phyloP scores from a whole-genome alignment of 2,113 vertebrate genomes.

The Talpa occidentalis region DNA sequence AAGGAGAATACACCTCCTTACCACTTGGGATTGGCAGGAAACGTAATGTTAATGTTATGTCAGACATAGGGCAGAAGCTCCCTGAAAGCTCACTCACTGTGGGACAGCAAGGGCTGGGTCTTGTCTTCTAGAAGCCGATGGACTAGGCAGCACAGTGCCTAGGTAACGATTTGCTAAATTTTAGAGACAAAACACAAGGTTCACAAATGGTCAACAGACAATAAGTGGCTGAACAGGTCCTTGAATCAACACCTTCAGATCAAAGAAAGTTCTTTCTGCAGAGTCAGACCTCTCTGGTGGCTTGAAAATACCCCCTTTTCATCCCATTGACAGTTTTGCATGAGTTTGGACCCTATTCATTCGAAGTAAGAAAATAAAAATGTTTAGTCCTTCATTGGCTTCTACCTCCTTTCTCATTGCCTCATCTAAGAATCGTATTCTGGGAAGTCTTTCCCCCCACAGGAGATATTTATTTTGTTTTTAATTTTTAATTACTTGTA shows the following conservation, averaged over 20 bases:
- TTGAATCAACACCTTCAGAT: conserved; percentile 16
- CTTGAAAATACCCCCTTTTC: background rate
- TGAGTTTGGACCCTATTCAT: background rate
- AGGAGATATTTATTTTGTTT: background rate
- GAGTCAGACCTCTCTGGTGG: background rate
- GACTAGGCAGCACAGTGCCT: background rate
- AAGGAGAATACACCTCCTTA: background rate
- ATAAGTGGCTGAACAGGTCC: background rate
- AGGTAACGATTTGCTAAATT: conserved; percentile 34
- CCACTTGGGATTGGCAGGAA: background rate
- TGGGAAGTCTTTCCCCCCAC: background rate
- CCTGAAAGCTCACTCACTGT: background rate
- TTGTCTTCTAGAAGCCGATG: background rate
- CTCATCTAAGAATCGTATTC: background rate
- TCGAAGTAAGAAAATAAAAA: conserved; percentile 5
- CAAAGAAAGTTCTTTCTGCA: background rate
- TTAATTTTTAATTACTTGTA: background rate
- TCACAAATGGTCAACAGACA: conserved; percentile 6
- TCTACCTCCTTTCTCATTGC: background rate
- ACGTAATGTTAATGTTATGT: background rate
- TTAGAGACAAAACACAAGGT: conserved; percentile 13
- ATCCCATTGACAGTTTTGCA: background rate
- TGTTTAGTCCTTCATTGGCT: background rate
- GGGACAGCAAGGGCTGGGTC: background rate
- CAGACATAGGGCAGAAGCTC: background rate